These are phyloP conservation scores for Pyrrhosoma nymphula DNA, from an alignment of 2,888 invertebrate species.

Conservation along the genomic window DNA sequence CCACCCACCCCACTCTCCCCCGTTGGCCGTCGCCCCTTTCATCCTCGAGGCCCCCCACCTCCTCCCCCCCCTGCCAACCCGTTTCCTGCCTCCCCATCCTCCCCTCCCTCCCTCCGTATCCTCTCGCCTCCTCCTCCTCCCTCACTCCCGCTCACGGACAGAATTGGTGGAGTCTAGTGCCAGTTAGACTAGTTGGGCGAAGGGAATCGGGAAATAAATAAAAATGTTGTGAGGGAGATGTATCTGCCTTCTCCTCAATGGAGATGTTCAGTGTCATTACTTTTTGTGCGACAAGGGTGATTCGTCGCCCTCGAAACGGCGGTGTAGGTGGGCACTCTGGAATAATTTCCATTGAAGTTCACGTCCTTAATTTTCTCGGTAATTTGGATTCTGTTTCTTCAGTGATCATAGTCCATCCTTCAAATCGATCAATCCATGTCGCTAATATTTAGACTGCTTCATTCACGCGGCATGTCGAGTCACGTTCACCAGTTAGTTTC, in stretches of 20 bases:
- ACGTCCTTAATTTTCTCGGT: no score
- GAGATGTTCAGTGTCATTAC: not conserved
- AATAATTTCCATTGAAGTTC: no score
- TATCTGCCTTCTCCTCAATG: not conserved
- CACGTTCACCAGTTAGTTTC: no score
- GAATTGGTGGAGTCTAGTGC: conserved; percentile 23
- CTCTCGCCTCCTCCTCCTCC: not conserved
- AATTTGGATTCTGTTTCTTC: no score
- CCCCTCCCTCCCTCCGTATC: not conserved
- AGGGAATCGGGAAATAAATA: not conserved
- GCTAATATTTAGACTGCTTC: no score
- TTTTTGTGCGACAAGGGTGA: not conserved
- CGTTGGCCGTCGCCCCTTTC: no score
- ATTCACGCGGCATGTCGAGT: no score
- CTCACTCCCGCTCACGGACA: not conserved
- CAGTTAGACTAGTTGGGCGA: not conserved
- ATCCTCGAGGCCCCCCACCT: no score
- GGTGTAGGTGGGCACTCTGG: no score
- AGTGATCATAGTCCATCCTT: no score
- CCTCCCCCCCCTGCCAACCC: not conserved
- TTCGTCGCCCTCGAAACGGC: not conserved
- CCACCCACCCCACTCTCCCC: not conserved
- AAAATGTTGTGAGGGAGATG: not conserved
- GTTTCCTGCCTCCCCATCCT: not conserved
- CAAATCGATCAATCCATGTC: no score